These are phyloP conservation scores for Danaus melanippus DNA, from an alignment of 1,140 invertebrate species.

Conservation along the genomic window DNA sequence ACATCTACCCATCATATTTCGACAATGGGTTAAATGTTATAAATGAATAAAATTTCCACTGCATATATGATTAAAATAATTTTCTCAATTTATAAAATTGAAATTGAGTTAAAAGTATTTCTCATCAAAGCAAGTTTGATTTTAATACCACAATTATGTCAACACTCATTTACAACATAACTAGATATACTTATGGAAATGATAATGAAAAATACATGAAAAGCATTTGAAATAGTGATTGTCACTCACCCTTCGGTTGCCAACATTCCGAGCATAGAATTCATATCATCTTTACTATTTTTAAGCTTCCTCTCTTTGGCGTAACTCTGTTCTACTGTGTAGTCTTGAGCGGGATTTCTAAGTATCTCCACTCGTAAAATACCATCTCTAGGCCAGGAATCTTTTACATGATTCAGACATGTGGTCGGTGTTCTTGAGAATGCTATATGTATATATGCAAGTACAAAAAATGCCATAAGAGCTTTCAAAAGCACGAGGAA, in stretches of 20 bases:
- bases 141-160: too few species aligned
- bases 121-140: too few species aligned
- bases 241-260: constrained; percentile 76
- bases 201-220: too few species aligned
- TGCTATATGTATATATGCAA: constrained; percentile 95
- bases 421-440: constrained; percentile 94
- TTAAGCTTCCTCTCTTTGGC: constrained; percentile 82
- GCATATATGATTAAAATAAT: too few species aligned
- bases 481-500: constrained; percentile 93
- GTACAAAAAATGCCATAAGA: constrained; percentile 88
- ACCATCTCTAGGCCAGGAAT: constrained; percentile 95
- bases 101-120: too few species aligned
- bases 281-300: constrained; percentile 79
- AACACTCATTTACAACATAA: too few species aligned
- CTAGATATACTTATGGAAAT: too few species aligned
- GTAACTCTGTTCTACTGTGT: constrained; percentile 86
- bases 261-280: constrained; percentile 77
- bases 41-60: too few species aligned
- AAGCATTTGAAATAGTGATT: background rate
- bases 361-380: constrained; percentile 97
- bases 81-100: too few species aligned
- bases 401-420: constrained; percentile 91
- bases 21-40: too few species aligned
- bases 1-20: too few species aligned
- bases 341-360: constrained; percentile 79